Evolutionary conservation across 2,113 vertebrate species (phyloP), one percentile per base, ranked within the genome.

Genomic region (Gobio gobio): DNA sequence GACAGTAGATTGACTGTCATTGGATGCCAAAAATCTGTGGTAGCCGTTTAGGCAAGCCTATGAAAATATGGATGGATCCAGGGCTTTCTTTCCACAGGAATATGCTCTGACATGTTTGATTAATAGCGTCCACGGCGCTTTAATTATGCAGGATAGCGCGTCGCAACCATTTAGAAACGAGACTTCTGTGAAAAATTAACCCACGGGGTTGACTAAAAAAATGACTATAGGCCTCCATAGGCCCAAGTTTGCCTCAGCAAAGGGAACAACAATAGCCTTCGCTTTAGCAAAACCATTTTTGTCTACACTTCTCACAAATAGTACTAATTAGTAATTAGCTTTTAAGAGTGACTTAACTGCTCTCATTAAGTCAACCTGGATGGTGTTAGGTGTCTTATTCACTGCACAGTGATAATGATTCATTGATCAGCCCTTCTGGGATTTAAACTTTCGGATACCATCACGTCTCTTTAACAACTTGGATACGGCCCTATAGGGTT

Each of bases 101-200:
- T 83, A 40, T 66, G 81, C 51, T 83, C 49, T 72, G 45, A 43
- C 81, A 83, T 56, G 66, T 72, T 83, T 83, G 81, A 83, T 83
- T 73, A 58, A 72, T 82, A 58, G 66, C 81, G 66, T 83, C 66
- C 81, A 58, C 49, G 1, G 79, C 63, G 80, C 66, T 72, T 72
- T 83, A 83, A 83, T 83, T 83, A 73, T 26, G 81, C 49, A 56
- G 81, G 73, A 58, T 83, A 54, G 79, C 66, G 61, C 54, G 33
- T 78, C 54, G 54, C 76, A 43, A 78, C 54, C 76, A 24, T 78
- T 78, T 78, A 78, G 76, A 59, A 59, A 78, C 18, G 13, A 70
- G 66, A 58, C 47, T 56, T 29, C 26, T 51, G 79, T 68, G 79
- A 66, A 81, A 81, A 68, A 81, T 54, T 68, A 68, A 81, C 79